Percentiles rank a stretch among this genome's conserved stretches.
Evolutionary conservation across 2,113 vertebrate genomes (phyloP).

Genomic region (Oplegnathus fasciatus): DNA sequence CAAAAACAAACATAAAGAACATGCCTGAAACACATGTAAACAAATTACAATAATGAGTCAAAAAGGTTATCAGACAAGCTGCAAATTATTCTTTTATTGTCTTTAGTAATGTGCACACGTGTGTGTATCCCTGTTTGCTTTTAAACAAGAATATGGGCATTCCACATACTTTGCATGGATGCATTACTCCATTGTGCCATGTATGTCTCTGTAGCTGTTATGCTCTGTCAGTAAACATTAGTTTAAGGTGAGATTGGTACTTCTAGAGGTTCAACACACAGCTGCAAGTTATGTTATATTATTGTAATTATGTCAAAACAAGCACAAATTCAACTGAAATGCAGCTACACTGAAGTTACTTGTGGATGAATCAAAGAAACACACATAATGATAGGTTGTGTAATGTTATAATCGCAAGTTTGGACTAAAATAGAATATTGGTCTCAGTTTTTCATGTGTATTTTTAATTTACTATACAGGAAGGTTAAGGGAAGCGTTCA

Average conservation of each 20-base stretch:
- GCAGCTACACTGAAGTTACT: background rate
- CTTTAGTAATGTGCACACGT: background rate
- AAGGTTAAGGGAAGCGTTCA: background rate
- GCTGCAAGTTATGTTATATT: background rate
- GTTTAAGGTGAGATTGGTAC: background rate
- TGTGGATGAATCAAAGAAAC: background rate
- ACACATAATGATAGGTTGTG: background rate
- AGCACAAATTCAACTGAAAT: background rate
- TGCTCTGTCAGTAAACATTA: background rate
- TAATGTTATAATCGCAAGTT: background rate
- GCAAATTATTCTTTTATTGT: background rate
- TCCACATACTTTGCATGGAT: background rate
- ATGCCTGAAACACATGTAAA: background rate
- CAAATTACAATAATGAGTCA: background rate
- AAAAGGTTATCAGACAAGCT: background rate
- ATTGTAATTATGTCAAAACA: slow-evolving; percentile 1
- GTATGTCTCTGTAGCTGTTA: background rate
- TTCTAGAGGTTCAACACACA: background rate
- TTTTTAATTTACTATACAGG: background rate
- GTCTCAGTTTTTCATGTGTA: background rate
- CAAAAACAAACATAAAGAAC: background rate
- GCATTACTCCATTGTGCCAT: background rate
- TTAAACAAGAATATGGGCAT: background rate
- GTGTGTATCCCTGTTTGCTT: background rate
- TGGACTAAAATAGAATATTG: background rate